Evolutionary conservation across 2,797 vertebrate genomes (phyloP), one percentile per base, ranked within the genome.

Genomic region (Limosa lapponica): DNA sequence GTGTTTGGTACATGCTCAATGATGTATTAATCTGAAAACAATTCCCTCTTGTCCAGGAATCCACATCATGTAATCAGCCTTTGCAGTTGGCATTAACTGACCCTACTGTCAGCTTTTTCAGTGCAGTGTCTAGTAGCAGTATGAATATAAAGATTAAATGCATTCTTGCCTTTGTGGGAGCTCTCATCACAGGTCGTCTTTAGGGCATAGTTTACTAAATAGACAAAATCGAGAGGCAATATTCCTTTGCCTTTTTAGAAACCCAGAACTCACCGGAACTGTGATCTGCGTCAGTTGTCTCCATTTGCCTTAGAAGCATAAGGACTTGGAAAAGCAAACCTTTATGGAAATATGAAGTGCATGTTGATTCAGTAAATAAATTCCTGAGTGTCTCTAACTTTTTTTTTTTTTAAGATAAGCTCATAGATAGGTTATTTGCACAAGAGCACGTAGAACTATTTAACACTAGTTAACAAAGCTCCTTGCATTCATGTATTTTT

Each of bases 21-120:
- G 64, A 77, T 82, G 67, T 91, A 85, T 90, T 85, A 91, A 82
- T 39, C 80, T 86, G 67, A 64, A 90, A 73, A 86, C 93, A 94
- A 73, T 88, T 92, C 75, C 75, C 59, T 48, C 58, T 71, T 90
- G 49, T 57, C 75, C 64, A 43, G 71, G 59, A 49, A 46, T 49
- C 64, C 62, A 1, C 59, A 14, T 75, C 51, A 7, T 61, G 72
- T 79, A 86, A 79, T 86, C 81, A 82, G 69, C 67, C 82, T 86
- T 70, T 82, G 79, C 79, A 82, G 62, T 66, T 75, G 90, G 88
- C 49, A 67, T 57, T 55, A 43, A 71, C 54, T 71, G 82, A 81
- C 61, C 61, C 58, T 65, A 8, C 65, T 62, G 81, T 54, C 88
- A 87, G 70, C 66, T 52, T 78, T 37, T 36, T 74, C 52, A 49